Percentiles rank a stretch among this genome's conserved stretches.
phyloP scores from a whole-genome alignment of 2,888 invertebrate species.

The Lingula anatina region DNA sequence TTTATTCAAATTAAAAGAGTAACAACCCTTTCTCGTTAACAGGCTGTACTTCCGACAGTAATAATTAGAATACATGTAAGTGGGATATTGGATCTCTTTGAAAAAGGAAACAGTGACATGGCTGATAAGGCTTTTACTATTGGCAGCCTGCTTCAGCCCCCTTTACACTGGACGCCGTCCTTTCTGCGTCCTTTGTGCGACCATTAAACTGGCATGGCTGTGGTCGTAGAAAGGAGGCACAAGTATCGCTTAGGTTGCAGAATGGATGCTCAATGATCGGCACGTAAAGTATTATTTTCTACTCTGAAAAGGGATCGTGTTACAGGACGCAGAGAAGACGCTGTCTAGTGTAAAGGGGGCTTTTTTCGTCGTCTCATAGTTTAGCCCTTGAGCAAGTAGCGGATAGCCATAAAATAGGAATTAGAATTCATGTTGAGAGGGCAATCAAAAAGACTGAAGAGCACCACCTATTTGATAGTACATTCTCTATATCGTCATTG shows the following conservation, averaged over 20 bases:
- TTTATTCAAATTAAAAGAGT: conserved; percentile 9
- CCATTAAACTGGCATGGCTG: too few relatives aligned
- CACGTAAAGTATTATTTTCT: too few relatives aligned
- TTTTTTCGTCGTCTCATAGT: not conserved
- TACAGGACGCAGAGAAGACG: too few relatives aligned
- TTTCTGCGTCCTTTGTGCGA: too few relatives aligned
- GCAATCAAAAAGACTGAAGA: conserved; percentile 6
- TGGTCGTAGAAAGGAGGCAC: too few relatives aligned
- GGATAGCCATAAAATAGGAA: conserved; percentile 2
- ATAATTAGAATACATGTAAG: conserved; percentile 2
- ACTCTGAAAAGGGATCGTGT: too few relatives aligned
- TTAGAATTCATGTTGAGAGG: conserved; percentile 7
- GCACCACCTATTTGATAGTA: conserved; percentile 8
- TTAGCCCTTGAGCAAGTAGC: not conserved
- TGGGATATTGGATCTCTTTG: conserved; percentile 7
- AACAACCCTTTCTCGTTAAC: conserved; percentile 7
- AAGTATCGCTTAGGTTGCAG: too few relatives aligned
- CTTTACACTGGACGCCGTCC: too few relatives aligned
- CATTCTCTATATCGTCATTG: conserved; percentile 5
- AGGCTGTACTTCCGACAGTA: conserved; percentile 10
- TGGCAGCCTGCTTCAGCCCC: conserved; percentile 5
- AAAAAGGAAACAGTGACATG: conserved; percentile 10
- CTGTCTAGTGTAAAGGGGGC: conserved; percentile 7
- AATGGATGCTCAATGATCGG: too few relatives aligned
- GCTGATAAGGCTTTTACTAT: conserved; percentile 12